Base-by-base conservation (phyloP, 2,113 vertebrate species). In the Bombycilla garrulus region DNA sequence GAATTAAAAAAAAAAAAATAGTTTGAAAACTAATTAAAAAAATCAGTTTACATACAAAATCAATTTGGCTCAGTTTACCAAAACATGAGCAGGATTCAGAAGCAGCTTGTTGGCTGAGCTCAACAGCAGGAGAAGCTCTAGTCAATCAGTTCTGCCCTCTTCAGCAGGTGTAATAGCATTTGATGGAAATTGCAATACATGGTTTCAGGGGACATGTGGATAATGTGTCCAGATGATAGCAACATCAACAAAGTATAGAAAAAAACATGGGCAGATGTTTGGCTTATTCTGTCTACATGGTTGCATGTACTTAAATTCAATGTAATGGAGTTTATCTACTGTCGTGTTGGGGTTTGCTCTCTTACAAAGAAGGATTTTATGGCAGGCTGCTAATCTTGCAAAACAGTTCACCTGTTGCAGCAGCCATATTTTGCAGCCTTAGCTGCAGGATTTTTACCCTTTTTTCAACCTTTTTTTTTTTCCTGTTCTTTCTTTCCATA, bases 231-330 rank as follows among this genome's bases (percentile, higher is more conserved):
- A 80, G 96, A 81, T 95, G 93, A 96, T 62, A 97, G 91, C 81
- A 90, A 70, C 94, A 96, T 95, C 94, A 93, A 95, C 92, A 91
- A 94, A 97, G 93, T 83, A 80, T 61, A 92, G 96, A 80, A 94
- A 92, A 96, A 94, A 92, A 88, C 82, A 88, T 35, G 92, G 95
- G 81, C 97, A 98, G 97, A 97, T 98, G 97, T 95, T 97, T 93
- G 96, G 94, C 89, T 97, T 97, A 96, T 94, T 95, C 95, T 93
- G 82, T 71, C 92, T 95, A 88, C 96, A 90, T 96, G 95, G 94
- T 87, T 97, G 92, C 94, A 90, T 69, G 86, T 91, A 86, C 95
- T 97, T 97, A 94, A 96, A 92, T 95, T 96, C 84, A 74, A 88
- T 93, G 80, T 96, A 96, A 94, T 97, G 87, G 92, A 91, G 73